Conservation (phyloP, 2,113 vertebrate genomes). For the Pantherophis guttatus region DNA sequence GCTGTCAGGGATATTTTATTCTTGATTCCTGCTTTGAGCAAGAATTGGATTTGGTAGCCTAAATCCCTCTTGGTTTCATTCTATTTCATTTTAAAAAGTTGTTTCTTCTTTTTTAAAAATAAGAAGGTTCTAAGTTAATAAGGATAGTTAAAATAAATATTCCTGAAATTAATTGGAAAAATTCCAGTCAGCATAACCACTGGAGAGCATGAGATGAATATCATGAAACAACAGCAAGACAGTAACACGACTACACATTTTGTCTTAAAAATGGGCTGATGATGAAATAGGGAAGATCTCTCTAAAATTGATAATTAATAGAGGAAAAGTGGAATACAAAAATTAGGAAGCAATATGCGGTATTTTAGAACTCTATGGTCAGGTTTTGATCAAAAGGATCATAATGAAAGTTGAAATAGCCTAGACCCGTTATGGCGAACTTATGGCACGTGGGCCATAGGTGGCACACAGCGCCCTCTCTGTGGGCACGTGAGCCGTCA, state of each 20-base stretch:
- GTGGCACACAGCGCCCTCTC: no score
- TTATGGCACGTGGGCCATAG: no score
- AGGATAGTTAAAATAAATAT: background rate
- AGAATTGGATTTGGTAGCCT: background rate
- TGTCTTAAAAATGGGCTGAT: background rate
- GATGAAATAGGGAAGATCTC: background rate
- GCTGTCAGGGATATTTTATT: background rate
- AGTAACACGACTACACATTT: background rate
- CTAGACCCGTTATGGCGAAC: no score
- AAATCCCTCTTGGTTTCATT: background rate
- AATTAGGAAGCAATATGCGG: background rate
- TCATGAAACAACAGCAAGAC: background rate
- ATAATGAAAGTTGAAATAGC: background rate
- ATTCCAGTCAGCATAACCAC: background rate
- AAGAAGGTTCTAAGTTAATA: background rate
- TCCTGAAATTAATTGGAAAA: background rate
- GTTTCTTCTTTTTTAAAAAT: background rate
- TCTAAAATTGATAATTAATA: background rate
- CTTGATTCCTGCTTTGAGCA: background rate
- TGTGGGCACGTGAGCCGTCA: no score
- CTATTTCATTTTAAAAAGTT: background rate
- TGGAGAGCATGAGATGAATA: background rate
- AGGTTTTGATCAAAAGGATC: background rate
- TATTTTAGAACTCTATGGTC: background rate
- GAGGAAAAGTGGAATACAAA: background rate